These are phyloP conservation scores for Thalassoma bifasciatum DNA, from an alignment of 2,113 vertebrate species.

Conservation along the genomic window DNA sequence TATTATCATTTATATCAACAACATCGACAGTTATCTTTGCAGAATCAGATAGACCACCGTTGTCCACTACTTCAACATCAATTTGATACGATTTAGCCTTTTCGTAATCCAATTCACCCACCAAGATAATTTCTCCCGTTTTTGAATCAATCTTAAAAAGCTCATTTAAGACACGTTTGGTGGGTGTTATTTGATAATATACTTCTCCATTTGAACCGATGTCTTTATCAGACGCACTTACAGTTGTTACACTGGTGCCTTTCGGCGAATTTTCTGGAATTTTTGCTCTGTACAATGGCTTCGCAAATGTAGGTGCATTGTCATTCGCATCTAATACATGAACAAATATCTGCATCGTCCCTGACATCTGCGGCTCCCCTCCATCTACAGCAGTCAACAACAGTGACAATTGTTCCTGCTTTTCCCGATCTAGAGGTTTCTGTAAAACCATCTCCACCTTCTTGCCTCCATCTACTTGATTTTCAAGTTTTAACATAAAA, in stretches of 20 bases:
- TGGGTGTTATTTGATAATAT: conserved; percentile 77
- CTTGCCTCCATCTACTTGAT: conserved; percentile 21
- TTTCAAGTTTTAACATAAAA: conserved; percentile 36
- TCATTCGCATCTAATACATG: conserved; percentile 69
- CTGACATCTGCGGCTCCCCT: conserved; percentile 59
- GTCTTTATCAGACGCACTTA: conserved; percentile 84
- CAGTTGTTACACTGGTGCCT: conserved; percentile 57
- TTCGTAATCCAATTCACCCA: conserved; percentile 81
- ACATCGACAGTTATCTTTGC: conserved; percentile 80
- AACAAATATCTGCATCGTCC: conserved; percentile 57
- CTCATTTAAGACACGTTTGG: conserved; percentile 39
- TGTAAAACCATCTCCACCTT: conserved; percentile 71
- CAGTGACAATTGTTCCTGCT: conserved; percentile 37
- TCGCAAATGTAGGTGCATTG: conserved; percentile 75
- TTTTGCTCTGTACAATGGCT: conserved; percentile 67
- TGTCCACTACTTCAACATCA: conserved; percentile 78
- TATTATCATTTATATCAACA: conserved; percentile 82
- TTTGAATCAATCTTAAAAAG: conserved; percentile 76
- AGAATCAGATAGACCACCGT: conserved; percentile 69
- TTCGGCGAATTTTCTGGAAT: conserved; percentile 72
- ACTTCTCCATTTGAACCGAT: conserved; percentile 79
- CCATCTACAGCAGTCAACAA: conserved; percentile 66
- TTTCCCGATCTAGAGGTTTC: conserved; percentile 66
- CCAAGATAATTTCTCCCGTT: conserved; percentile 73
- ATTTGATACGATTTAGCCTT: conserved; percentile 70